Evolutionary conservation across 2,888 invertebrate species (phyloP).

Genomic region (Cyclophora punctaria): DNA sequence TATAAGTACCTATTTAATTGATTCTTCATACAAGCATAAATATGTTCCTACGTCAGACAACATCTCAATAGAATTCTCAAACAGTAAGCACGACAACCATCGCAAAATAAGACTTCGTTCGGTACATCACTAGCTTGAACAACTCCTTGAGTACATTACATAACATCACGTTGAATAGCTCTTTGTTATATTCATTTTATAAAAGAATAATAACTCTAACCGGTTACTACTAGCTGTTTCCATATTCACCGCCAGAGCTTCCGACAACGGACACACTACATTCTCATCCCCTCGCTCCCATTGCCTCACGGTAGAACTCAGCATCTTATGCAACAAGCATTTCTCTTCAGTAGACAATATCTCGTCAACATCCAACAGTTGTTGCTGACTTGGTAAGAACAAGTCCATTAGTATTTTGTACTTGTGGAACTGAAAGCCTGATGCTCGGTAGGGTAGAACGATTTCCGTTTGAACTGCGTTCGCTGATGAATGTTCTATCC

Average conservation of each 20-base stretch:
- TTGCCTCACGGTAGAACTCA: conserved; percentile 75
- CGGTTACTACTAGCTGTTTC: conserved; percentile 34
- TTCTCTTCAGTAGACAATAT: conserved; percentile 60
- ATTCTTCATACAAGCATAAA: too few relatives aligned
- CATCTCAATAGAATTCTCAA: too few relatives aligned
- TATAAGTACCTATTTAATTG: too few relatives aligned
- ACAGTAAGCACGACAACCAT: too few relatives aligned
- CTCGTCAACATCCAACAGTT: conserved; percentile 48
- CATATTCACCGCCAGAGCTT: conserved; percentile 44
- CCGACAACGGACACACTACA: conserved; percentile 61
- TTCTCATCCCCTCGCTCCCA: conserved; percentile 77
- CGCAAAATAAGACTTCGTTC: too few relatives aligned
- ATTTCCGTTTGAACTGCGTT: conserved; percentile 61
- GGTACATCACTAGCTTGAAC: too few relatives aligned
- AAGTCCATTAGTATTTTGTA: conserved; percentile 76
- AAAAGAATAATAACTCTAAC: conserved; percentile 21
- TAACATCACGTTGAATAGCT: too few relatives aligned
- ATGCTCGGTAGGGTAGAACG: conserved; percentile 74
- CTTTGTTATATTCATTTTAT: not conserved
- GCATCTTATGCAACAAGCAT: conserved; percentile 69
- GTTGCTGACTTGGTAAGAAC: conserved; percentile 67
- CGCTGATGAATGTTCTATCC: conserved; percentile 70
- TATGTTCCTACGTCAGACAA: too few relatives aligned
- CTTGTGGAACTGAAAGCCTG: conserved; percentile 75
- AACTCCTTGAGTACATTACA: too few relatives aligned